Percentiles rank a stretch among this genome's conserved stretches.
Conservation (phyloP, 2,113 vertebrate species). For the Phaethon lepturus region DNA sequence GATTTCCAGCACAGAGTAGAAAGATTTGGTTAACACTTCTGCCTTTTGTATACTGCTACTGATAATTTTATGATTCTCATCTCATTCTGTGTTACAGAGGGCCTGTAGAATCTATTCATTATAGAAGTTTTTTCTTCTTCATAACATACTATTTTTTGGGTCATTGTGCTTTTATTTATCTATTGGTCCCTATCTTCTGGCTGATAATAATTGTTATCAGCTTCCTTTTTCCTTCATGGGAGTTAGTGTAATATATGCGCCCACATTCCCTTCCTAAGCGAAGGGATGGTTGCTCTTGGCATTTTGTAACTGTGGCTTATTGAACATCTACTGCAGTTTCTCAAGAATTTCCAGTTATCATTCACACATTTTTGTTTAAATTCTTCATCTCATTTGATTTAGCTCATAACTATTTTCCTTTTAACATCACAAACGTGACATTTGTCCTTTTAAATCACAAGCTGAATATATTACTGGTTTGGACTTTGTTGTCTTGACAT, state of each 20-base stretch:
- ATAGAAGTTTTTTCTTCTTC: neutral
- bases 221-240: neutral
- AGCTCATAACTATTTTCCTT: neutral
- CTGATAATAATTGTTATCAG: neutral
- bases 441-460: neutral
- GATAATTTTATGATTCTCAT: neutral
- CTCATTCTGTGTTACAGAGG: neutral
- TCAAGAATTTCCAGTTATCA: neutral
- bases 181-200: neutral
- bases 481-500: neutral
- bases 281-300: neutral
- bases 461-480: neutral
- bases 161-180: neutral
- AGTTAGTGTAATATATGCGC: neutral
- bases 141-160: neutral
- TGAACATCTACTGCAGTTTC: neutral
- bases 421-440: neutral
- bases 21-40: neutral
- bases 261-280: neutral
- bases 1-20: neutral
- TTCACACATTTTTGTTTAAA: neutral
- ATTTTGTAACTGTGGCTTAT: neutral
- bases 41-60: neutral
- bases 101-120: neutral
- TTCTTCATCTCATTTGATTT: neutral